phyloP scores from a whole-genome alignment of 2,113 vertebrate species.

The Nipponia nippon region DNA sequence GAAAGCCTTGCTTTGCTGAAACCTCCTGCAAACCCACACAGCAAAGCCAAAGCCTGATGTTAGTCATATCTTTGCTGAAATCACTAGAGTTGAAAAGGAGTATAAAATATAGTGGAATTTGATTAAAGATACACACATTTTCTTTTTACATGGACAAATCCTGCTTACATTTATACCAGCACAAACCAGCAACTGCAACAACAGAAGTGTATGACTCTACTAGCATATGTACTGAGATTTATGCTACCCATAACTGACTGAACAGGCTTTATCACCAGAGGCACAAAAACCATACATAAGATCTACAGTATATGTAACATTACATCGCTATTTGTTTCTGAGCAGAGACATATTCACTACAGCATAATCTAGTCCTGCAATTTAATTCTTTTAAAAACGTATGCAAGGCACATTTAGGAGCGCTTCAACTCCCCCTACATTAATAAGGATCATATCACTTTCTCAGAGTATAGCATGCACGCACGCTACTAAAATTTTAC shows the following conservation, averaged over 20 bases:
- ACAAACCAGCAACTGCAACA: not conserved
- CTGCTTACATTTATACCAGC: not conserved
- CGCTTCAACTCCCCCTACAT: not conserved
- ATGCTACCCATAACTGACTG: not conserved
- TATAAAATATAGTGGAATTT: not conserved
- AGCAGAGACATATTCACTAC: not conserved
- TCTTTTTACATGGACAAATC: not conserved
- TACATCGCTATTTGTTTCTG: not conserved
- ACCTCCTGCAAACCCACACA: not conserved
- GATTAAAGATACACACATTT: not conserved
- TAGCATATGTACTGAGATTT: not conserved
- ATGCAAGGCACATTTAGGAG: constrained; percentile 22
- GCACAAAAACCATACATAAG: not conserved
- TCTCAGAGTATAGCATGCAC: not conserved
- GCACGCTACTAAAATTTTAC: not conserved
- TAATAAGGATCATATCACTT: not conserved
- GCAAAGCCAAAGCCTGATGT: not conserved
- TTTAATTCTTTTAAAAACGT: not conserved
- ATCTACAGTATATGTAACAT: not conserved
- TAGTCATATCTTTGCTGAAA: not conserved
- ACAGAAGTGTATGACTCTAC: not conserved
- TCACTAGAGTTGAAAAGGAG: not conserved
- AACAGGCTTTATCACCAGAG: not conserved
- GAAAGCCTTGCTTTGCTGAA: not conserved
- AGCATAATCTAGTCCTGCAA: not conserved